phyloP scores from a whole-genome alignment of 2,888 invertebrate species.

The Heliconius hortense region DNA sequence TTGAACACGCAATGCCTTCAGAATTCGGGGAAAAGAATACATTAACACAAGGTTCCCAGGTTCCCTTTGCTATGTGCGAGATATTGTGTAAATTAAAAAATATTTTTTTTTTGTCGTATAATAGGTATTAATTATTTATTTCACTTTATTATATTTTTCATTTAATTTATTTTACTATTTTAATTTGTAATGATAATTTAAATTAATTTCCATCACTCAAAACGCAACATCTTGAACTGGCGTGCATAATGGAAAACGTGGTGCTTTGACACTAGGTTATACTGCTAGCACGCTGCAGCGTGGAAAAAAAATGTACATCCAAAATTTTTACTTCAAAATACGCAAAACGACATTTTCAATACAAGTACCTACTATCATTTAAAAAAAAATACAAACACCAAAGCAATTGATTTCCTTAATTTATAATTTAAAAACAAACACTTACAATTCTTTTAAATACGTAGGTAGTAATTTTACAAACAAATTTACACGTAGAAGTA shows the following conservation, averaged over 20 bases:
- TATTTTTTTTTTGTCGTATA: no score
- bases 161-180: no score
- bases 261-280: not conserved
- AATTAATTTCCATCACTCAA: no score
- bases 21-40: no score
- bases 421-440: not conserved
- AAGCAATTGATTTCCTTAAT: constrained; percentile 3
- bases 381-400: not conserved
- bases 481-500: not conserved
- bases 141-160: no score
- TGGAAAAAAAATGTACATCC: no score
- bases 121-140: no score
- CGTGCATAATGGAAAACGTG: not conserved
- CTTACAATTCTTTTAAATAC: not conserved
- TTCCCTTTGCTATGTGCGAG: no score
- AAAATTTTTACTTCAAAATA: not conserved
- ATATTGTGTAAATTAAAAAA: no score
- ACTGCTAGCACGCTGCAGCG: not conserved
- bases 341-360: not conserved
- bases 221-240: not conserved
- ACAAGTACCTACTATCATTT: not conserved
- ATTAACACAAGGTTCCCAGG: no score
- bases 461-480: not conserved
- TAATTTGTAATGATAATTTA: no score
- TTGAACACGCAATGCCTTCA: no score